These are phyloP conservation scores for Bettongia penicillata DNA, from an alignment of 2,113 vertebrate genomes.

Conservation along the genomic window DNA sequence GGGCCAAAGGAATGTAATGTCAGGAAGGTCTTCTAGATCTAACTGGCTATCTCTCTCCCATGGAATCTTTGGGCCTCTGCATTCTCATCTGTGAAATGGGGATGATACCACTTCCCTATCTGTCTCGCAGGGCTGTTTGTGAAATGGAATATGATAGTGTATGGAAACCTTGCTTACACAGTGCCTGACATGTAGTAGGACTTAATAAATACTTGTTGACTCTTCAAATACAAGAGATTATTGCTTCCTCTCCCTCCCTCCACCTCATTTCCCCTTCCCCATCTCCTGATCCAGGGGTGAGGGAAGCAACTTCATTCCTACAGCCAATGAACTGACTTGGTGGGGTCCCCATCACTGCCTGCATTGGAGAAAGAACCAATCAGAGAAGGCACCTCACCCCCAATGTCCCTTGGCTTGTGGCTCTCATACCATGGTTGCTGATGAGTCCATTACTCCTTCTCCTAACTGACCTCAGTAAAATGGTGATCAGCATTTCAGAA, in stretches of 20 bases:
- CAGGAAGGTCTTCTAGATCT: neutral
- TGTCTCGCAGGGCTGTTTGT: neutral
- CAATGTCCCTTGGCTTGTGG: neutral
- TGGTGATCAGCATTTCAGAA: neutral
- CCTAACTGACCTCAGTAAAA: neutral
- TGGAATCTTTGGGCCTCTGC: neutral
- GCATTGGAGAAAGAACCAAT: neutral
- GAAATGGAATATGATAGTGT: neutral
- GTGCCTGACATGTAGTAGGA: accelerated
- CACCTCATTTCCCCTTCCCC: neutral
- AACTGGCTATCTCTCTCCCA: neutral
- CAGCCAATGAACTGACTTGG: neutral
- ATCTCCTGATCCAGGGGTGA: neutral
- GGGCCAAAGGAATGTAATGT: neutral
- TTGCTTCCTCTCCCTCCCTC: too few species aligned
- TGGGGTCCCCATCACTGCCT: too few species aligned
- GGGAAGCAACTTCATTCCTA: neutral
- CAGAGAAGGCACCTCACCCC: too few species aligned
- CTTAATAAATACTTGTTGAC: neutral
- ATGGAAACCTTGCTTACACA: neutral
- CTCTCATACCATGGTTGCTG: neutral
- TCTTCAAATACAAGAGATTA: neutral
- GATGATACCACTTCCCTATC: neutral
- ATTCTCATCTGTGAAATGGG: neutral
- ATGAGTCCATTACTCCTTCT: neutral